Conservation (phyloP, 2,888 invertebrate species). For the Aphodius granarius region DNA sequence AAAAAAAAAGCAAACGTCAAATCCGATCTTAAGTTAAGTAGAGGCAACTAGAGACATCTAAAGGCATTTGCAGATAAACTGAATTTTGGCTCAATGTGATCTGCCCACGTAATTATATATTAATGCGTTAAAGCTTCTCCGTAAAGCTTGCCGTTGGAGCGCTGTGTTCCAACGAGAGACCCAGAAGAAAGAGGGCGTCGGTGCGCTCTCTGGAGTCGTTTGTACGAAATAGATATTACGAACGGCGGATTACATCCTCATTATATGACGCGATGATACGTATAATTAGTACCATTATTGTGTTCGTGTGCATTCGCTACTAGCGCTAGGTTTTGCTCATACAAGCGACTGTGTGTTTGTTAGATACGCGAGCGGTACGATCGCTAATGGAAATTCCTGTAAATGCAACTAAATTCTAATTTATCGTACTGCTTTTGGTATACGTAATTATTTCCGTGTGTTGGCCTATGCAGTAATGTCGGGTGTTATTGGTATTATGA, state of each 20-base stretch:
- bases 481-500: background rate
- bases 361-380: background rate
- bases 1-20: background rate
- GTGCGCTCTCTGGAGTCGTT: background rate
- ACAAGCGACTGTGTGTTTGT: no score
- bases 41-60: background rate
- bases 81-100: background rate
- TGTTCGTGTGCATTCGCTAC: background rate
- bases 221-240: conserved; percentile 18
- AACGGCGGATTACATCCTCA: conserved; percentile 23
- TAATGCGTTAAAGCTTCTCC: background rate
- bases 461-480: background rate
- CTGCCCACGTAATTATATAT: background rate
- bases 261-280: conserved; percentile 24
- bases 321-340: background rate
- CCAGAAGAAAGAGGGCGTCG: background rate
- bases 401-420: background rate
- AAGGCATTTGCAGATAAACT: background rate
- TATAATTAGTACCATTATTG: conserved; percentile 22
- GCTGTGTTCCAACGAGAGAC: background rate
- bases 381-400: background rate
- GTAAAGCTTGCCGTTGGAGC: background rate
- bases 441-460: background rate
- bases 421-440: background rate
- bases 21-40: background rate